Evolutionary conservation across 2,888 invertebrate species (phyloP), one percentile per base, ranked within the genome.

Genomic region (Acanthosepion esculentum): DNA sequence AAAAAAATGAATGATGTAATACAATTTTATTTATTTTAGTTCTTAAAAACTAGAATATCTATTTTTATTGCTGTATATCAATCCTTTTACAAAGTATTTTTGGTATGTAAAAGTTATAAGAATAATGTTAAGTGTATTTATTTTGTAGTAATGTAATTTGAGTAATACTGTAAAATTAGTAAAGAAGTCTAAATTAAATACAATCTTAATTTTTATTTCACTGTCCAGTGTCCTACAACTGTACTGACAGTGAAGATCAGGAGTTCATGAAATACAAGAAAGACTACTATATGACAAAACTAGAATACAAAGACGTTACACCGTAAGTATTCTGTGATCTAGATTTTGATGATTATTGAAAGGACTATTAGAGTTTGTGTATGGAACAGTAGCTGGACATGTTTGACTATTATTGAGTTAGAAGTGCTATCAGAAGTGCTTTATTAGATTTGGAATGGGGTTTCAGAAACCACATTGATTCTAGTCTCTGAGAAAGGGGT

Each of bases 221-320:
- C 29, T 53, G 8, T 29, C 29, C 29, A 93, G 93, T n/a, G 29
- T 18, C 53, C 12, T 6, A 6, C 26, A 93, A 93, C 92, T 92
- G 48, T 93, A 29, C 48, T 93, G n/a, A 50, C n/a, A n/a, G n/a
- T 26, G 93, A 93, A 50, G 93, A 97, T 53, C 97, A 98, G 96
- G 99, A 99, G 97, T 99, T 99, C 97, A 97, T 98, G 95, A 98
- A 98, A 95, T 98, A 99, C 97, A 99, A 99, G 97, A 98, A 98
- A 95, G 98, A 99, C 97, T 99, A 99, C 98, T 99, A 99, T 97
- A 98, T 98, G 98, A 98, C 98, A 96, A 99, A 99, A 97, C 97
- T 99, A 97, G 98, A 98, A 95, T 98, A 98, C 97, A 98, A 98
- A 97, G 98, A 98, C 97, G 98, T 99, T 92, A 98, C 98, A 92